These are phyloP conservation scores for Etheostoma spectabile DNA, from an alignment of 2,113 vertebrate species.

Conservation along the genomic window DNA sequence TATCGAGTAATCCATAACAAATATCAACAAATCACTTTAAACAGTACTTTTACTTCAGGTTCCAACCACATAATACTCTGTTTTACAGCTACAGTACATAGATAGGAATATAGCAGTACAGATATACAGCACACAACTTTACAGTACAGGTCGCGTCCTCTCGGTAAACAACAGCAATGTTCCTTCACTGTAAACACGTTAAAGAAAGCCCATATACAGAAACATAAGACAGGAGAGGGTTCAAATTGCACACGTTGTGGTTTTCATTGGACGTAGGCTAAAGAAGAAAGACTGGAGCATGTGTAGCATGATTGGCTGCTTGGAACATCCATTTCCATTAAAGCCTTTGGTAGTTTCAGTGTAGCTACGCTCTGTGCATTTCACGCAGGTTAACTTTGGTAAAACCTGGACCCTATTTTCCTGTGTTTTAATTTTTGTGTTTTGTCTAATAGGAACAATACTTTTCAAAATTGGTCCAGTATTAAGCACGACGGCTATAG, in stretches of 20 bases:
- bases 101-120: slow-evolving; percentile 66
- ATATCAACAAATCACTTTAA: slow-evolving; percentile 3
- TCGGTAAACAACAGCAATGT: slow-evolving; percentile 61
- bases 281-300: slow-evolving; percentile 3
- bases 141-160: slow-evolving; percentile 58
- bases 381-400: slow-evolving; percentile 18
- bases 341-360: slow-evolving; percentile 71
- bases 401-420: no score
- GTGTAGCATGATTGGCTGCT: slow-evolving; percentile 1
- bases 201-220: slow-evolving; percentile 20
- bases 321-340: slow-evolving; percentile 22
- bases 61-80: slow-evolving; percentile 57
- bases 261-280: slow-evolving; percentile 1
- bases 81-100: slow-evolving; percentile 68
- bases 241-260: not conserved
- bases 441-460: no score
- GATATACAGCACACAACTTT: slow-evolving; percentile 60
- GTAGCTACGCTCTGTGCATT: slow-evolving; percentile 31
- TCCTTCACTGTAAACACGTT: slow-evolving; percentile 56
- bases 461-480: no score
- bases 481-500: no score
- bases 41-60: slow-evolving; percentile 61
- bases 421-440: no score
- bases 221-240: slow-evolving; percentile 14
- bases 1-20: not conserved